Percentiles rank a stretch among this genome's conserved stretches.
These are phyloP conservation scores for Halcyon smyrnensis DNA, from an alignment of 2,797 vertebrate genomes.

Conservation along the genomic window DNA sequence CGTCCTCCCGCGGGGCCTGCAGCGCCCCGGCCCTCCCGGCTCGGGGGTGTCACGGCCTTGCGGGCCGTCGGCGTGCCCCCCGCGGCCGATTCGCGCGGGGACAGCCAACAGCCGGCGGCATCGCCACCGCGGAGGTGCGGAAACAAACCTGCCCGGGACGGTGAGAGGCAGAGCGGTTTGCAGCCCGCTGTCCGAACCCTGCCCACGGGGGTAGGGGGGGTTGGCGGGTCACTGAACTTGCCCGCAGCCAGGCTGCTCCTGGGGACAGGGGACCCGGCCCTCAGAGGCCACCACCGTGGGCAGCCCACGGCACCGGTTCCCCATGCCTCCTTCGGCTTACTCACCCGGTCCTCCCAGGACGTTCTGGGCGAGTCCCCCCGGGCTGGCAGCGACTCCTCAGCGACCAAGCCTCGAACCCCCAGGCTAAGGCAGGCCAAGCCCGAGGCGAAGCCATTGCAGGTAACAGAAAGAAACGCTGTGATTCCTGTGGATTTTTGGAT, in stretches of 20 bases:
- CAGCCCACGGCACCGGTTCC: accelerated
- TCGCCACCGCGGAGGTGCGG: accelerated
- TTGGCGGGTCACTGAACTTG: background rate
- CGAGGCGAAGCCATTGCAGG: background rate
- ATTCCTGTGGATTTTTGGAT: background rate
- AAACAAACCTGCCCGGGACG: background rate
- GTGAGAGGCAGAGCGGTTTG: accelerated
- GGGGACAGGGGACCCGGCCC: accelerated
- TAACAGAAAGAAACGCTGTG: background rate
- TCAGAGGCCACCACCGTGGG: background rate
- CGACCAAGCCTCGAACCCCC: accelerated
- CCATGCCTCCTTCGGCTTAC: accelerated
- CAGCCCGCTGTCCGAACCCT: background rate
- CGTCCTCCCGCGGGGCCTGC: too few species aligned
- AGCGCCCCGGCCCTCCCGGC: background rate
- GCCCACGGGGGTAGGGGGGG: accelerated
- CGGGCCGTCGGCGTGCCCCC: accelerated
- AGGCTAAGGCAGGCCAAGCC: background rate
- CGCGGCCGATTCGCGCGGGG: accelerated
- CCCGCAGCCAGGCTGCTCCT: accelerated
- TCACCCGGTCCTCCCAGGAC: accelerated
- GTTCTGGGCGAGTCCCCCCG: accelerated
- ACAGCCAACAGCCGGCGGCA: accelerated
- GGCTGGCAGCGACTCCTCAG: accelerated
- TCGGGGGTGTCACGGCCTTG: too few species aligned